Conservation (phyloP, 2,888 invertebrate genomes). For the Rhingia rostrata region DNA sequence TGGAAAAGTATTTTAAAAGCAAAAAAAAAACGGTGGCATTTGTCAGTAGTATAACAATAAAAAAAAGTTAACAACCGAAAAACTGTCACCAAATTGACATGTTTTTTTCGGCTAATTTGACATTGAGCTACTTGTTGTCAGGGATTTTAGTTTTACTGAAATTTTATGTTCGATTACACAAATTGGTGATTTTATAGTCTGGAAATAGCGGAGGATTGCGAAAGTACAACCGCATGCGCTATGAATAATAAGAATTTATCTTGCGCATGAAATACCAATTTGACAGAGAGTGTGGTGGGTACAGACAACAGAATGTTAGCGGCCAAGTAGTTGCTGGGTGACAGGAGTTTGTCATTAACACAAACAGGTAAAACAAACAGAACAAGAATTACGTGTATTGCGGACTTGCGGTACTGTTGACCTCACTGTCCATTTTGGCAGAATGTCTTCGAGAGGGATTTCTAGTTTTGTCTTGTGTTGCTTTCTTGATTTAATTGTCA, state of each 20-base stretch:
- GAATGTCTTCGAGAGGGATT: conserved; percentile 10
- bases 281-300: conserved; percentile 1
- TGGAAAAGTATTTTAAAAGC: background rate
- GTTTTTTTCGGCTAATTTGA: conserved; percentile 25
- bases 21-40: conserved; percentile 20
- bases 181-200: conserved; percentile 46
- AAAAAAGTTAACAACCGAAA: conserved; percentile 35
- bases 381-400: conserved; percentile 51
- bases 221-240: conserved; percentile 28
- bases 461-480: conserved; percentile 6
- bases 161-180: conserved; percentile 31
- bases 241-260: conserved; percentile 52
- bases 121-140: conserved; percentile 42
- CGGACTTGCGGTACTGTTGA: conserved; percentile 45
- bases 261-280: conserved; percentile 22
- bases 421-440: conserved; percentile 38
- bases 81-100: conserved; percentile 36
- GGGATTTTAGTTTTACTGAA: conserved; percentile 10
- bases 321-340: background rate
- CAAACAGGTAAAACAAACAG: conserved; percentile 51
- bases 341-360: conserved; percentile 21
- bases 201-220: conserved; percentile 51
- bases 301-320: background rate
- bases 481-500: conserved; percentile 11
- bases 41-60: conserved; percentile 22